Evolutionary conservation across 2,888 invertebrate genomes (phyloP).

Genomic region (Coleophora deauratella): DNA sequence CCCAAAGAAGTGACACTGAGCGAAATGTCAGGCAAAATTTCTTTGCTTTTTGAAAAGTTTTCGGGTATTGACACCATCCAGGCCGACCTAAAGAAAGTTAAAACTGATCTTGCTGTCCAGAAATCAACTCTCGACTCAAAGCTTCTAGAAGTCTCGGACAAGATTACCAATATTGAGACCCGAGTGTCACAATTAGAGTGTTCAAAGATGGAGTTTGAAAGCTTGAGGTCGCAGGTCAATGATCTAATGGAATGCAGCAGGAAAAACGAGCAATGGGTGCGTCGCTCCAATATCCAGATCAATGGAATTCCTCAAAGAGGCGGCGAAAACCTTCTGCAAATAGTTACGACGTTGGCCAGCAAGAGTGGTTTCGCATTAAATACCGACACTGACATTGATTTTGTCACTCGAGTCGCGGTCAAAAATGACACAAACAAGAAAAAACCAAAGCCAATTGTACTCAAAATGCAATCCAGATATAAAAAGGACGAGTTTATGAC

Average conservation of each 20-base stretch:
- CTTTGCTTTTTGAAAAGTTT: too few species aligned
- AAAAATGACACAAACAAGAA: too few species aligned
- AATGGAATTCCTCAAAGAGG: slow-evolving; percentile 7
- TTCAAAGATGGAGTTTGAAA: neutral
- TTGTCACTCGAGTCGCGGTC: too few species aligned
- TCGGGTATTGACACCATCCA: neutral
- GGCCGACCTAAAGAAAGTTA: neutral
- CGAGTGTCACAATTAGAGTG: neutral
- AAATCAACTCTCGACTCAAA: neutral
- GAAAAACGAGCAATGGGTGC: too few species aligned
- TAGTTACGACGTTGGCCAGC: slow-evolving; percentile 4
- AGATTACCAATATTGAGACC: neutral
- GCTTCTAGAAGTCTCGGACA: neutral
- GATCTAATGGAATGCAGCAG: slow-evolving; percentile 5
- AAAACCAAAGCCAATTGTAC: too few species aligned
- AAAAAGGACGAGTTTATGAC: too few species aligned
- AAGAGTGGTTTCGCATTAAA: slow-evolving; percentile 1
- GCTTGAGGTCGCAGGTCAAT: neutral
- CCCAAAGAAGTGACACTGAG: too few species aligned
- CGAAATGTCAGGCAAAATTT: too few species aligned
- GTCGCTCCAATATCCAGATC: slow-evolving; percentile 9
- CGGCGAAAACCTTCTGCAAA: slow-evolving; percentile 7
- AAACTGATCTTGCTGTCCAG: neutral
- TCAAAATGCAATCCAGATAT: too few species aligned
- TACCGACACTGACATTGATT: slow-evolving; percentile 7